These are phyloP conservation scores for Neolamprologus devosi DNA, from an alignment of 2,113 vertebrate genomes.

Conservation along the genomic window DNA sequence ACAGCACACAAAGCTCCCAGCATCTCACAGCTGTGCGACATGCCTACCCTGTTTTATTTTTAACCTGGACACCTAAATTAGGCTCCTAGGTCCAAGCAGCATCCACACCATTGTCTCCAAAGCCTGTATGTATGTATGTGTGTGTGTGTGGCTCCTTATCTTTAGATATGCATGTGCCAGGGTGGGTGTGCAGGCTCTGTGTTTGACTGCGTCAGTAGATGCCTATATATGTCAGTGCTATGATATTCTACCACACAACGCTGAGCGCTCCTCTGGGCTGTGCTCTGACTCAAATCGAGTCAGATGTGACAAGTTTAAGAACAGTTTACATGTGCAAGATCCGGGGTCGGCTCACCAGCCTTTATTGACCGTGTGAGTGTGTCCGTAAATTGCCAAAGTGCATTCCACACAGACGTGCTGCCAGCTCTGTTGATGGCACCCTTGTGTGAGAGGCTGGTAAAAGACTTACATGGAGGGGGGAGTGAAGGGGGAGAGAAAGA, in stretches of 20 bases:
- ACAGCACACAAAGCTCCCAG: slow-evolving; percentile 68
- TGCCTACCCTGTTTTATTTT: slow-evolving; percentile 74
- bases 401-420: slow-evolving; percentile 62
- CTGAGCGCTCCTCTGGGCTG: background rate
- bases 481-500: background rate
- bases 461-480: background rate
- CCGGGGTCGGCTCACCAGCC: slow-evolving; percentile 5
- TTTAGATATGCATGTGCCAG: background rate
- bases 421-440: slow-evolving; percentile 50
- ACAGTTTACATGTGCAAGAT: slow-evolving; percentile 12
- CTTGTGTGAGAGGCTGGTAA: slow-evolving; percentile 44
- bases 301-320: slow-evolving; percentile 39
- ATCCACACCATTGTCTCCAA: slow-evolving; percentile 40
- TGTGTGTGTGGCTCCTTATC: background rate
- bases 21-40: slow-evolving; percentile 77
- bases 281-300: slow-evolving; percentile 15
- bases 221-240: background rate
- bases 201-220: background rate
- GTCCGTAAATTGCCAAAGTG: slow-evolving; percentile 47
- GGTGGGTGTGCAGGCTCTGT: background rate
- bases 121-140: background rate
- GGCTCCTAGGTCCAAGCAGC: slow-evolving; percentile 5
- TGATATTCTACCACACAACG: background rate
- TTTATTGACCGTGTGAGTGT: slow-evolving; percentile 44
- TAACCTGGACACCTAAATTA: slow-evolving; percentile 64